A percentile compares a stretch with the other conserved stretches of the same genome.
phyloP scores from a whole-genome alignment of 1,140 invertebrate species.

The Calephelis nemesis region DNA sequence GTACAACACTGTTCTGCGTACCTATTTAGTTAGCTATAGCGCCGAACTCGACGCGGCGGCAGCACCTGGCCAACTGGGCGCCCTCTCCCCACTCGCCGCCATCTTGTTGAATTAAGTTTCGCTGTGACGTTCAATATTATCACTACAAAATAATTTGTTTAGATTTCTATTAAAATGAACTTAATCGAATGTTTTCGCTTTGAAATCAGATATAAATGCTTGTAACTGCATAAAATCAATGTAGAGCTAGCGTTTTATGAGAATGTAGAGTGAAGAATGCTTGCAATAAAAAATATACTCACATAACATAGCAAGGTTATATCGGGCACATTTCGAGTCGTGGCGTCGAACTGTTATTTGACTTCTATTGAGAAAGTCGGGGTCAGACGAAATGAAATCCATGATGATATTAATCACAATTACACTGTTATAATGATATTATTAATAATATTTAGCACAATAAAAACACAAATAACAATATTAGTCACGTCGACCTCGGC shows the following conservation, averaged over 20 bases:
- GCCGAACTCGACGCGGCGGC: slow-evolving; percentile 79
- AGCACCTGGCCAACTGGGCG: slow-evolving; percentile 78
- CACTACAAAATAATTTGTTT: slow-evolving; percentile 52
- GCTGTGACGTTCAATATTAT: slow-evolving; percentile 76
- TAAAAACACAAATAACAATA: slow-evolving; percentile 62
- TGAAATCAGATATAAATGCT: not conserved
- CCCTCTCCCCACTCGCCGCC: slow-evolving; percentile 76
- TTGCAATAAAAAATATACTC: slow-evolving; percentile 65
- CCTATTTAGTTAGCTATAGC: slow-evolving; percentile 78
- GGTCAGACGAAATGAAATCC: slow-evolving; percentile 61
- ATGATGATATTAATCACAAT: slow-evolving; percentile 53
- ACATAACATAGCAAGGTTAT: slow-evolving; percentile 73
- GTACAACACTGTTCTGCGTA: slow-evolving; percentile 74
- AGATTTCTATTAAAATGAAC: slow-evolving; percentile 26
- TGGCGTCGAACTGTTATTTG: slow-evolving; percentile 68
- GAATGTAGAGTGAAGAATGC: slow-evolving; percentile 5
- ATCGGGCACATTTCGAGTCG: slow-evolving; percentile 62
- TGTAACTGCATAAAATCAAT: not conserved
- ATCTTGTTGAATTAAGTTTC: slow-evolving; percentile 69
- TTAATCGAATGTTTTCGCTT: not conserved
- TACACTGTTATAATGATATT: slow-evolving; percentile 38
- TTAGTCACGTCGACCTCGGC: slow-evolving; percentile 76
- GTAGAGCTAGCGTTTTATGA: not conserved
- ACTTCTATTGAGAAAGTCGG: slow-evolving; percentile 64
- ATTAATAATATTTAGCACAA: slow-evolving; percentile 45